Evolutionary conservation across 2,888 invertebrate genomes (phyloP).

Genomic region (Gymnocheta viridis): DNA sequence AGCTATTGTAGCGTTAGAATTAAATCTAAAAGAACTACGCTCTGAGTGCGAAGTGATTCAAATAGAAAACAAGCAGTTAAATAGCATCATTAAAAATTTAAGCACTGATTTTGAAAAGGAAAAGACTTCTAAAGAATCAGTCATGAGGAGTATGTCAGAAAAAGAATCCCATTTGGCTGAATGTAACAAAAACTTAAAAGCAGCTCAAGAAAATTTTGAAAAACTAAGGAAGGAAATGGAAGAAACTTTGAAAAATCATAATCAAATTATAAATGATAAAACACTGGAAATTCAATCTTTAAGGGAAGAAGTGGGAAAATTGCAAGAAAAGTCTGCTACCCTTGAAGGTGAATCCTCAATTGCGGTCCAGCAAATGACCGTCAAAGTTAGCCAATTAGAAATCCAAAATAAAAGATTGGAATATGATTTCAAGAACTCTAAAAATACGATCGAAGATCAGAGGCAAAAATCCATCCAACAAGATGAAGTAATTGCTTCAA

Average conservation of each 20-base stretch:
- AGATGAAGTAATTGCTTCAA: constrained; percentile 61
- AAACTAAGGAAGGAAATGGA: constrained; percentile 51
- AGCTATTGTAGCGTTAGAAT: constrained; percentile 78
- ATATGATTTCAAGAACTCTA: constrained; percentile 59
- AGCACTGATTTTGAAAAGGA: constrained; percentile 29
- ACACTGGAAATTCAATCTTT: constrained; percentile 56
- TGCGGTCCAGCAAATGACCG: constrained; percentile 62
- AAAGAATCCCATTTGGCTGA: constrained; percentile 41
- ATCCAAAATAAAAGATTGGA: constrained; percentile 64
- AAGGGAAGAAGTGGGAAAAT: constrained; percentile 60
- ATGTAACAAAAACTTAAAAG: constrained; percentile 42
- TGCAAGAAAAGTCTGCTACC: constrained; percentile 60
- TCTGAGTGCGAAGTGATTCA: constrained; percentile 73
- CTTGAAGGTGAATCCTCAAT: constrained; percentile 67
- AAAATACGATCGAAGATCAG: constrained; percentile 63
- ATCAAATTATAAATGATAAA: constrained; percentile 52
- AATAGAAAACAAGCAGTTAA: constrained; percentile 74
- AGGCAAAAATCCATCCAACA: constrained; percentile 58
- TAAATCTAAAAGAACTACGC: constrained; percentile 82
- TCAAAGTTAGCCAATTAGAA: constrained; percentile 67
- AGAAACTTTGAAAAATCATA: constrained; percentile 18
- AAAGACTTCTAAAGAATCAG: constrained; percentile 16
- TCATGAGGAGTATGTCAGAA: constrained; percentile 43
- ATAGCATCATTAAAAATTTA: constrained; percentile 73
- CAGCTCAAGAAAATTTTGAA: constrained; percentile 45